Base-by-base conservation (phyloP, 2,888 invertebrate species). In the Rhodophaea formosa region DNA sequence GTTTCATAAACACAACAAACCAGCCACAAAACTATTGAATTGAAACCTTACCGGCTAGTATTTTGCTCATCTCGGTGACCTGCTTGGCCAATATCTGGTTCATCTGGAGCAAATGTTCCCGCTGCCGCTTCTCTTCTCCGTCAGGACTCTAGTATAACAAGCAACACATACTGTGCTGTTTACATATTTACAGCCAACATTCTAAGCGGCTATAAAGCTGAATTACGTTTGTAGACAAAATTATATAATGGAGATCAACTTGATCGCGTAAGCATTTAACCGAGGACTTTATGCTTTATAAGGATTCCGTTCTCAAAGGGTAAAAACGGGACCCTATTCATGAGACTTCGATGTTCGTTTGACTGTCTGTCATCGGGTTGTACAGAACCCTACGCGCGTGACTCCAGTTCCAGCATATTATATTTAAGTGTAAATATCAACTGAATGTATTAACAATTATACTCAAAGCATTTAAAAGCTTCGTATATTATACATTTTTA, bases 1-100 rank as follows among this genome's bases (percentile, higher is more conserved):
- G 14, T 53, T 53, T 7, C 16, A 12, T n/a, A 17, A 51, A 35
- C 8, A 17, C 3, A 12, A 51, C 7, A 35, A 39, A 51, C 17
- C 35, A 51, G 12, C 39, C 5, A 10, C 16, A 0, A 8, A 12
- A 51, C 30, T 35, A 35, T 35, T n/a, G 8, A 67, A 69, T 70
- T 23, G 5, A 57, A 61, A 65, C 89, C 93, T 92, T 93, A 98
- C 98, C 98, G 88, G 98, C 98, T 72, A 97, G 97, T 81, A 97
- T 96, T 93, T 97, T 97, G 92, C 97, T 97, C 93, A 97, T 97
- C 89, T 97, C 96, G 93, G 97, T 98, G 72, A 98, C 98, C 92
- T 97, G 96, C 83, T 96, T 96, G 62, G 98, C 98, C 71, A 98
- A 92, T 72, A 97, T 96, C 89, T 98, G 97, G 92, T 97, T 97